Evolutionary conservation across 2,797 vertebrate genomes (phyloP).

Genomic region (Enteromius radiatus): DNA sequence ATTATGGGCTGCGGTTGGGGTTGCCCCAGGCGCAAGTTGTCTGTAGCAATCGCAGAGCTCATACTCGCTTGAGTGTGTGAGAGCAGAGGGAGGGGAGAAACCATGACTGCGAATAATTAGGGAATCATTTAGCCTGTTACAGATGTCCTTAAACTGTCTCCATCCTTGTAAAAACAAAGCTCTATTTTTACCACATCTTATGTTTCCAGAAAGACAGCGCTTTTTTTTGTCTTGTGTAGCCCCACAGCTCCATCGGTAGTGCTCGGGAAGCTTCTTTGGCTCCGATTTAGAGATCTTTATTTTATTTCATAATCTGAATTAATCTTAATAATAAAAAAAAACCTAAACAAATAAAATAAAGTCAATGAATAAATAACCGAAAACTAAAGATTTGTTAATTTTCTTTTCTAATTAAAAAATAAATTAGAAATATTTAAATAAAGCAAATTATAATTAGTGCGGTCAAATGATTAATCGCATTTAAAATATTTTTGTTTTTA

Average conservation of each 20-base stretch:
- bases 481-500: too few species aligned
- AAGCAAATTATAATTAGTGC: background rate
- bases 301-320: background rate
- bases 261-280: background rate
- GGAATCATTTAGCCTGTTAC: constrained; percentile 41
- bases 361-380: background rate
- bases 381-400: background rate
- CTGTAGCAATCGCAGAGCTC: constrained; percentile 48
- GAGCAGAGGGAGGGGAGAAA: constrained; percentile 15
- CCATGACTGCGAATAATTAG: constrained; percentile 39
- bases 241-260: background rate
- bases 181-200: constrained; percentile 35
- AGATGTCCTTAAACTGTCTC: constrained; percentile 48
- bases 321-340: background rate
- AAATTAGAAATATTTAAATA: too few species aligned
- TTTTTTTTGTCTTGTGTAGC: background rate
- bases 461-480: too few species aligned
- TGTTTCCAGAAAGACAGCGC: background rate
- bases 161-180: constrained; percentile 38
- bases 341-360: too few species aligned
- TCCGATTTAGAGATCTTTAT: background rate
- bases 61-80: constrained; percentile 1
- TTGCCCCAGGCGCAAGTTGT: constrained; percentile 32
- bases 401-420: background rate
- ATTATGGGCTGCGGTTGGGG: constrained; percentile 56